Evolutionary conservation across 2,113 vertebrate species (phyloP).

Genomic region (Ahaetulla prasina): DNA sequence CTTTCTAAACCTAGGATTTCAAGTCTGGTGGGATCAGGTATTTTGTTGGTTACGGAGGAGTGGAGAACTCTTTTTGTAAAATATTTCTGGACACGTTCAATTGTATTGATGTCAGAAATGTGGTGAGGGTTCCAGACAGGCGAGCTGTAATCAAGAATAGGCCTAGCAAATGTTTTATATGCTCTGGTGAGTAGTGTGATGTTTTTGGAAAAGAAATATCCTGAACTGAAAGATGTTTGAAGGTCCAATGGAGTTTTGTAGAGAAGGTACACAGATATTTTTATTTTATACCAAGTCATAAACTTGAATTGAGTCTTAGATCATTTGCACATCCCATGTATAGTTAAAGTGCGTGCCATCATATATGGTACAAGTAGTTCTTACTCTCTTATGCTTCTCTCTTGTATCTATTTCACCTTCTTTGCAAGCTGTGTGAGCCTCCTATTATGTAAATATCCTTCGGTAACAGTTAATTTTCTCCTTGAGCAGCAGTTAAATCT

Average conservation of each 20-base stretch:
- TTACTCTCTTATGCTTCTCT: not conserved
- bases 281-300: not conserved
- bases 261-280: not conserved
- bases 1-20: too few species aligned
- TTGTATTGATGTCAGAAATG: too few species aligned
- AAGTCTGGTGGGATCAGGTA: too few species aligned
- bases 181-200: too few species aligned
- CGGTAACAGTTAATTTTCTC: not conserved
- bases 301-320: not conserved
- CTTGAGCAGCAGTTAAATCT: not conserved
- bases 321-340: not conserved
- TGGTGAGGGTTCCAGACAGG: too few species aligned
- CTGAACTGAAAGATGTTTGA: not conserved
- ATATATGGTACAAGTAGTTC: not conserved
- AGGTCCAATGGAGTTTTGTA: not conserved
- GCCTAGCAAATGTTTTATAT: too few species aligned
- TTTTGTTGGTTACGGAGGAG: too few species aligned
- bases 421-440: not conserved
- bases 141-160: too few species aligned
- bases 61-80: too few species aligned
- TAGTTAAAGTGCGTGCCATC: not conserved
- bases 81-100: too few species aligned
- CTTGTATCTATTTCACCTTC: not conserved
- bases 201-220: too few species aligned
- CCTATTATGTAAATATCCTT: not conserved